Percentiles rank a stretch among this genome's conserved stretches.
Evolutionary conservation across 1,140 invertebrate genomes (phyloP).

Genomic region (Rhagoletis zephyria): DNA sequence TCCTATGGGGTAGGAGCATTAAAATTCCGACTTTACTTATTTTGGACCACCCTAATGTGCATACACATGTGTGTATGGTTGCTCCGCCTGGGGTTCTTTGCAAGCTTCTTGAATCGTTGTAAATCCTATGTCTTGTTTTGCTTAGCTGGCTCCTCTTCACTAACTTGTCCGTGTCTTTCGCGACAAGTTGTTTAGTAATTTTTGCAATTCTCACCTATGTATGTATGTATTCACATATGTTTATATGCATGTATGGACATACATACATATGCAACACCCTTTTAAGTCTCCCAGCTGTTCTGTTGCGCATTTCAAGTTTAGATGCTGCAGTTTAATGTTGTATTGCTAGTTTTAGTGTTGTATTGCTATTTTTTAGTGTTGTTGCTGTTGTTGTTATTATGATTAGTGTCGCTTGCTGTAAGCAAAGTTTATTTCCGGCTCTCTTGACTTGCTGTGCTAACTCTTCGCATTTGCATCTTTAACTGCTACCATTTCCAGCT

Average conservation of each 20-base stretch:
- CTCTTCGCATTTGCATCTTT: not conserved
- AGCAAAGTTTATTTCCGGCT: conserved; percentile 45
- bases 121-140: not conserved
- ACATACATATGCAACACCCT: not conserved
- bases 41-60: no score
- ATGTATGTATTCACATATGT: not conserved
- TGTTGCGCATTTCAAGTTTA: conserved; percentile 26
- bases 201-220: conserved; percentile 23
- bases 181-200: conserved; percentile 46
- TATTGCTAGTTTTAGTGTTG: not conserved
- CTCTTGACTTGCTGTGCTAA: not conserved
- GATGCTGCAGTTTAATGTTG: not conserved
- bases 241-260: not conserved
- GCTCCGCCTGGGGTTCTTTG: not conserved
- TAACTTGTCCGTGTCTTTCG: conserved; percentile 12
- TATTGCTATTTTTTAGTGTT: not conserved
- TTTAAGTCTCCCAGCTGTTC: not conserved
- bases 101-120: not conserved
- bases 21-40: no score
- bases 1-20: no score
- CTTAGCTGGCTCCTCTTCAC: not conserved
- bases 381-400: conserved; percentile 39
- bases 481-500: conserved; percentile 20
- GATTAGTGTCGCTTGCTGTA: conserved; percentile 26
- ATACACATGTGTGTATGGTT: not conserved